Conservation (phyloP, 92 coral and sea anemone species). For the Meandrina meandrites region DNA sequence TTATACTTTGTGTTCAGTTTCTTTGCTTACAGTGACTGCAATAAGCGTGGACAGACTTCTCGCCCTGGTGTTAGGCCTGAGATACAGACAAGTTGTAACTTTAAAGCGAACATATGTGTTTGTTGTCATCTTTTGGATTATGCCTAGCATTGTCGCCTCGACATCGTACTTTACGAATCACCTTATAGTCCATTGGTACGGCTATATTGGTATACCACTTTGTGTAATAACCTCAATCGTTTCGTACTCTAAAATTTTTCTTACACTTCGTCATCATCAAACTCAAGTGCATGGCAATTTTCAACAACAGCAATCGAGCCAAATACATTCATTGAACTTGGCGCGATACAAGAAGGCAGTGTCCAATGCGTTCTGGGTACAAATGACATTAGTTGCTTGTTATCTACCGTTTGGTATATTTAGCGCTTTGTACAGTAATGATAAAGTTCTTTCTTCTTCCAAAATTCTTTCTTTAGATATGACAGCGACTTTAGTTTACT, state of each 20-base stretch:
- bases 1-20: background rate
- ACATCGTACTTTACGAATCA: background rate
- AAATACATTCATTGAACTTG: background rate
- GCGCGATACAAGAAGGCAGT: background rate
- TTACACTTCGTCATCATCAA: no score
- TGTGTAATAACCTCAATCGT: background rate
- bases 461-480: no score
- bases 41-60: constrained; percentile 29
- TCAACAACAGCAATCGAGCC: background rate
- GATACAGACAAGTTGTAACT: constrained; percentile 11
- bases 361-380: background rate
- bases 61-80: constrained; percentile 5
- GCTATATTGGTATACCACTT: background rate
- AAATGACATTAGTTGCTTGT: background rate
- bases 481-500: background rate
- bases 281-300: no score
- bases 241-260: no score
- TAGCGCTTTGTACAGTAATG: background rate
- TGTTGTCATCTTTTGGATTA: background rate
- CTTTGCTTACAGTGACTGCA: background rate
- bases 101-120: background rate
- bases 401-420: background rate
- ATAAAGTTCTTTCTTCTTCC: background rate
- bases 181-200: background rate
- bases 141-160: background rate